A percentile compares a stretch with the other conserved stretches of the same genome.
phyloP scores from a whole-genome alignment of 2,888 invertebrate genomes.

The Eurois occulta region DNA sequence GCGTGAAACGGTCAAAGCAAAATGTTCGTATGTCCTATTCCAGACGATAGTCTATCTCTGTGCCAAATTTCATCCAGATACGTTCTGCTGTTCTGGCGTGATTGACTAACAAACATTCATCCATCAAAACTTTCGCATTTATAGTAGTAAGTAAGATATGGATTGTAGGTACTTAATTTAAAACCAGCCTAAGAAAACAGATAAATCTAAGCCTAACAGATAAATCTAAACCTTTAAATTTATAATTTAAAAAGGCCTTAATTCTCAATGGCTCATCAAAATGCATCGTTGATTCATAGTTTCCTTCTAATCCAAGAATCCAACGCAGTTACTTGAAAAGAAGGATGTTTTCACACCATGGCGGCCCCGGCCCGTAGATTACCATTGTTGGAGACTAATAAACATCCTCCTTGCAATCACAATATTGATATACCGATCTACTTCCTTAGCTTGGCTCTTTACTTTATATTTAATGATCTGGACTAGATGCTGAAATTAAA shows the following conservation, averaged over 20 bases:
- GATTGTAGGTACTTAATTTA: too few relatives aligned
- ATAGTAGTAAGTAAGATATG: too few relatives aligned
- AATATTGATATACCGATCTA: constrained; percentile 26
- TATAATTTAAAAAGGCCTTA: too few relatives aligned
- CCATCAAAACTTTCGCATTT: too few relatives aligned
- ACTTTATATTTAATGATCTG: not conserved
- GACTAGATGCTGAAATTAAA: constrained; percentile 1
- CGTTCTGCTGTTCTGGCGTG: too few relatives aligned
- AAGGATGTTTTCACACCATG: constrained; percentile 39
- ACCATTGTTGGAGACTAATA: constrained; percentile 40
- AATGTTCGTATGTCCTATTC: too few relatives aligned
- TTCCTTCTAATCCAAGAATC: constrained; percentile 35
- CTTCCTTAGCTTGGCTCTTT: constrained; percentile 8
- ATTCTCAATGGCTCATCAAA: not conserved
- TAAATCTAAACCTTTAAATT: too few relatives aligned
- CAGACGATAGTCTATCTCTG: too few relatives aligned
- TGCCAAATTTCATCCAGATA: too few relatives aligned
- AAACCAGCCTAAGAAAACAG: too few relatives aligned
- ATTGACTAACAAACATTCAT: too few relatives aligned
- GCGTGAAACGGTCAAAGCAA: not conserved
- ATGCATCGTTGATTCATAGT: not conserved
- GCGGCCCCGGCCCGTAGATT: not conserved
- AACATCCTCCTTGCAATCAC: constrained; percentile 39
- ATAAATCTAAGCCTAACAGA: too few relatives aligned
- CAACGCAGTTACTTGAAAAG: not conserved